These are phyloP conservation scores for Sceloporus undulatus DNA, from an alignment of 2,113 vertebrate species.

Conservation along the genomic window DNA sequence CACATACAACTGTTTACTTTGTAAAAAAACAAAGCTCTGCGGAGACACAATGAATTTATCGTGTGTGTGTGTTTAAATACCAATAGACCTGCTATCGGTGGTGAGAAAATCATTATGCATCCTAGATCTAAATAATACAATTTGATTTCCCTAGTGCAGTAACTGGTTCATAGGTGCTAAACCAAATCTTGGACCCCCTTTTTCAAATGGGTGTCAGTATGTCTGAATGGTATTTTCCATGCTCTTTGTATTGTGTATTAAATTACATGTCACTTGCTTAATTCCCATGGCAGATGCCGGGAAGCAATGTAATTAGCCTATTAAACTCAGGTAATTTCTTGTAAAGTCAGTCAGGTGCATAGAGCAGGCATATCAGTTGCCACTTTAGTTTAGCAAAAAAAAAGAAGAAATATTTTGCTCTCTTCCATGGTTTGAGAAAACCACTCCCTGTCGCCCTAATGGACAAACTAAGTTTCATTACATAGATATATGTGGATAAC, in stretches of 20 bases:
- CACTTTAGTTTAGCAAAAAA: constrained; percentile 12
- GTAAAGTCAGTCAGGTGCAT: constrained; percentile 82
- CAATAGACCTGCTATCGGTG: not conserved
- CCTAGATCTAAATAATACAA: not conserved
- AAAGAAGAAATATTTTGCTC: not conserved
- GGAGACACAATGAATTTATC: not conserved
- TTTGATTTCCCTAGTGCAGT: not conserved
- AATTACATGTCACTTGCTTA: constrained; percentile 69
- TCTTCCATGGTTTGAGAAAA: not conserved
- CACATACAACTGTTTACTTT: constrained; percentile 2
- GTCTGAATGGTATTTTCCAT: not conserved
- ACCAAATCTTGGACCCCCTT: not conserved
- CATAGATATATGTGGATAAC: not conserved
- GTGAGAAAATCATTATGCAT: not conserved
- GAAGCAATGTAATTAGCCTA: constrained; percentile 92
- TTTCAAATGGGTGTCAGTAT: not conserved
- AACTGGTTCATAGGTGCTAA: not conserved
- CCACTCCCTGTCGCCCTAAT: not conserved
- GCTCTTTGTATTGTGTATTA: constrained; percentile 30
- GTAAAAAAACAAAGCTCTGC: constrained; percentile 22
- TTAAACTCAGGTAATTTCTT: constrained; percentile 91
- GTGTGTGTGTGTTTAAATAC: not conserved
- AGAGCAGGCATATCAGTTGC: constrained; percentile 77
- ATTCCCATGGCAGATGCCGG: constrained; percentile 70
- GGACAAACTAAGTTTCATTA: not conserved